These are phyloP conservation scores for Drosophila subquinaria DNA, from an alignment of 2,888 invertebrate species.

Conservation along the genomic window DNA sequence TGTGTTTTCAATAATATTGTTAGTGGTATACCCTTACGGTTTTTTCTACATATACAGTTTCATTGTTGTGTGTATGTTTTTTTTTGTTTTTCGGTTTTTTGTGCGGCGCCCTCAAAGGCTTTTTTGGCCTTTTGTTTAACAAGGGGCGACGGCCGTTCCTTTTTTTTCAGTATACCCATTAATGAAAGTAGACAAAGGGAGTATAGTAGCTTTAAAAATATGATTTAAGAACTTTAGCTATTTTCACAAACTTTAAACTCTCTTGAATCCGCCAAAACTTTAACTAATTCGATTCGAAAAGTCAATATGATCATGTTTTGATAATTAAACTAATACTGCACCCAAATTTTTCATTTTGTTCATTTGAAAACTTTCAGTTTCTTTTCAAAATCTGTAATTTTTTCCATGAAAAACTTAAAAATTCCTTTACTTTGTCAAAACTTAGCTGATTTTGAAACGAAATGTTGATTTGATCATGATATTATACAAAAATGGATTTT, in stretches of 20 bases:
- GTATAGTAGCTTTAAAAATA: neutral
- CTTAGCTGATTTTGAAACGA: no score
- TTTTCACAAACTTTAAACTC: neutral
- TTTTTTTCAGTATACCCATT: slow-evolving; percentile 19
- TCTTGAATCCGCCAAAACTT: neutral
- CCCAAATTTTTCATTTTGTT: neutral
- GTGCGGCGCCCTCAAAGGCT: slow-evolving; percentile 52
- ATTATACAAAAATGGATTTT: neutral
- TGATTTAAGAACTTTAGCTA: neutral
- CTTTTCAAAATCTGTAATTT: neutral
- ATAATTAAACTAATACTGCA: neutral
- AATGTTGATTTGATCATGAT: neutral
- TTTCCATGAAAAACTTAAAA: no score
- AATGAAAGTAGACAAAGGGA: neutral
- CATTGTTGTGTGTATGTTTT: slow-evolving; percentile 9
- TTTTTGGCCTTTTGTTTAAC: slow-evolving; percentile 41
- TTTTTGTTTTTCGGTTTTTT: no score
- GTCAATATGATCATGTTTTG: neutral
- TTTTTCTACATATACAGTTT: neutral
- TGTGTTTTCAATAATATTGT: neutral
- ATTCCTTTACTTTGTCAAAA: no score
- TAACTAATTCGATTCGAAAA: neutral
- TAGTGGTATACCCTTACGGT: slow-evolving; percentile 29
- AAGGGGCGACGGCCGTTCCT: slow-evolving; percentile 30
- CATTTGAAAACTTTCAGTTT: neutral